A percentile compares a stretch with the other conserved stretches of the same genome.
phyloP scores from a whole-genome alignment of 2,113 vertebrate genomes.

The Nothocercus nigrocapillus region DNA sequence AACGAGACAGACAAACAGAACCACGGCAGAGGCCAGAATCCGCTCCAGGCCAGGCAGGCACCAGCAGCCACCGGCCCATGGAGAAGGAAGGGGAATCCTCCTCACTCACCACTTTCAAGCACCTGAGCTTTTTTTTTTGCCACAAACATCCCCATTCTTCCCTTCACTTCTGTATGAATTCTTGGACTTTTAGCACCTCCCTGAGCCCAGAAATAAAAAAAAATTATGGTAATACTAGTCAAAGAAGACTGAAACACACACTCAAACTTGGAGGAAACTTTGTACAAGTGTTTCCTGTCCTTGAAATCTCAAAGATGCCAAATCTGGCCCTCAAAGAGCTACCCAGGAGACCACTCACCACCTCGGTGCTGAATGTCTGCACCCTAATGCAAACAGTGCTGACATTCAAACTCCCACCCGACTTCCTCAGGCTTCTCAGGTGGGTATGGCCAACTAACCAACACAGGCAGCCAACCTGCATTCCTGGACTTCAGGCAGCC shows the following conservation, averaged over 20 bases:
- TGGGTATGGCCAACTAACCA: not conserved
- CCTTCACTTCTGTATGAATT: not conserved
- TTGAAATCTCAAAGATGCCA: not conserved
- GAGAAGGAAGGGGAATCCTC: not conserved
- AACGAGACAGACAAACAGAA: not conserved
- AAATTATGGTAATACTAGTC: not conserved
- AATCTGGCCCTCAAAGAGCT: not conserved
- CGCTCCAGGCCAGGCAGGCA: not conserved
- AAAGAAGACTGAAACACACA: not conserved
- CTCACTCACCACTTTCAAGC: accelerated
- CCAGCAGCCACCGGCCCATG: not conserved
- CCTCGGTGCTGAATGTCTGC: not conserved
- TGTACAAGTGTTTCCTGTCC: not conserved
- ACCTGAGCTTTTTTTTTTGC: not conserved
- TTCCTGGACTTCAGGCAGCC: not conserved
- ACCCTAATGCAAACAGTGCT: accelerated
- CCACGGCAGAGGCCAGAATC: not conserved
- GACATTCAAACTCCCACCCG: not conserved
- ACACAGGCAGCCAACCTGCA: not conserved
- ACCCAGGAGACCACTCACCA: not conserved
- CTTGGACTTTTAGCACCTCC: not conserved
- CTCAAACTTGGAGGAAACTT: not conserved
- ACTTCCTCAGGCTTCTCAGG: not conserved
- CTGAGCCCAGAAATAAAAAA: not conserved
- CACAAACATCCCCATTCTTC: not conserved